Percentiles rank a stretch among this genome's conserved stretches.
phyloP scores from a whole-genome alignment of 2,797 vertebrate genomes.

The Enteromius anoplus region DNA sequence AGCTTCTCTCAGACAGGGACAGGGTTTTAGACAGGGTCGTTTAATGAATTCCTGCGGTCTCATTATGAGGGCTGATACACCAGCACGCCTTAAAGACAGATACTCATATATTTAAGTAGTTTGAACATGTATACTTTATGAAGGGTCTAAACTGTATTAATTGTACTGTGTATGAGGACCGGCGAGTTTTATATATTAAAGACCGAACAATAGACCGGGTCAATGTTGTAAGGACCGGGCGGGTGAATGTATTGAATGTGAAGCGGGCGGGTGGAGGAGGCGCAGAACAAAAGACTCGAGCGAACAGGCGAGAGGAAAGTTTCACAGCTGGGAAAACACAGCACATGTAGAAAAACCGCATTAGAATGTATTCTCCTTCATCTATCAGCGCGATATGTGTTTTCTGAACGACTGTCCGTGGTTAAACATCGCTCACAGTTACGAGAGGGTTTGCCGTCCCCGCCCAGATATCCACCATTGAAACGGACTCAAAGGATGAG shows the following conservation, averaged over 20 bases:
- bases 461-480: constrained; percentile 69
- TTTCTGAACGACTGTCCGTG: constrained; percentile 28
- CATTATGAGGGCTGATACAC: not conserved
- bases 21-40: constrained; percentile 34
- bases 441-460: constrained; percentile 66
- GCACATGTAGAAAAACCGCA: not conserved
- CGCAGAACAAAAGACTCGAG: constrained; percentile 78
- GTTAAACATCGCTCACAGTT: constrained; percentile 53
- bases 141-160: not conserved
- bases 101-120: not conserved
- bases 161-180: not conserved
- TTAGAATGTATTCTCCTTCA: not conserved
- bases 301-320: constrained; percentile 64
- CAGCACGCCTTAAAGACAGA: not conserved
- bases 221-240: not conserved
- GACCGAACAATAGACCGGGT: not conserved
- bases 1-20: constrained; percentile 28
- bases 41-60: not conserved
- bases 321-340: constrained; percentile 40
- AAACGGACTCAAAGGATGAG: constrained; percentile 8
- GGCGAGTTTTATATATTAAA: not conserved
- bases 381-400: constrained; percentile 22
- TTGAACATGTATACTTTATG: not conserved
- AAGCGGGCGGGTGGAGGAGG: constrained; percentile 57
- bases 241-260: constrained; percentile 56